A percentile compares a stretch with the other conserved stretches of the same genome.
These are phyloP conservation scores for Dysidea cf. avara DNA, from an alignment of 37 sponge, comb jelly and placozoan genomes.

Conservation along the genomic window DNA sequence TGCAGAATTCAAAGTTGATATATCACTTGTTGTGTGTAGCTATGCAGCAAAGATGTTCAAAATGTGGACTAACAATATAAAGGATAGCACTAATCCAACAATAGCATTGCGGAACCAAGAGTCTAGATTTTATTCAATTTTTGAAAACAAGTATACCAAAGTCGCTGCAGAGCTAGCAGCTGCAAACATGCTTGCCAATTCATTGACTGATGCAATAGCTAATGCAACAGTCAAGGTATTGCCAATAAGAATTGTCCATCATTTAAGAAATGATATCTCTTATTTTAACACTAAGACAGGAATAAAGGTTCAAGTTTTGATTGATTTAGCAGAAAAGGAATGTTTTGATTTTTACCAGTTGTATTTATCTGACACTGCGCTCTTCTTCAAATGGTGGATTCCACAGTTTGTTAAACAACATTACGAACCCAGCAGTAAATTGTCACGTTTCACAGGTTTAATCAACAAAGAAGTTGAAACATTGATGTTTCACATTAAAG, in stretches of 20 bases:
- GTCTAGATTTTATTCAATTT: neutral
- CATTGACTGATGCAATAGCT: neutral
- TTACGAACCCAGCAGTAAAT: no score
- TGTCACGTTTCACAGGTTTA: no score
- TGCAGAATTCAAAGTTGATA: constrained; percentile 14
- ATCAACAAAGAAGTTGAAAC: no score
- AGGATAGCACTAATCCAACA: neutral
- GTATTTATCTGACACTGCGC: no score
- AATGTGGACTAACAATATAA: neutral
- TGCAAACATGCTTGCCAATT: neutral
- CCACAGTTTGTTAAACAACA: no score
- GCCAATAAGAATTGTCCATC: neutral
- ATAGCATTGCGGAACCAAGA: constrained; percentile 1
- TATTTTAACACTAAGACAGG: neutral
- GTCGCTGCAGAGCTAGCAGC: constrained; percentile 10
- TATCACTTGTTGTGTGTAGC: constrained; percentile 20
- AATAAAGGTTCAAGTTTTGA: constrained; percentile 1
- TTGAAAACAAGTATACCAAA: neutral
- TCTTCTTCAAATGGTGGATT: no score
- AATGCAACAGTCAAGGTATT: neutral
- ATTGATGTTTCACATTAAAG: no score
- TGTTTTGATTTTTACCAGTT: no score
- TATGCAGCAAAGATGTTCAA: constrained; percentile 7
- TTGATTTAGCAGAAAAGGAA: no score
- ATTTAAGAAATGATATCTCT: neutral